phyloP scores from a whole-genome alignment of 2,888 invertebrate genomes.

The Cremastinae sp. region DNA sequence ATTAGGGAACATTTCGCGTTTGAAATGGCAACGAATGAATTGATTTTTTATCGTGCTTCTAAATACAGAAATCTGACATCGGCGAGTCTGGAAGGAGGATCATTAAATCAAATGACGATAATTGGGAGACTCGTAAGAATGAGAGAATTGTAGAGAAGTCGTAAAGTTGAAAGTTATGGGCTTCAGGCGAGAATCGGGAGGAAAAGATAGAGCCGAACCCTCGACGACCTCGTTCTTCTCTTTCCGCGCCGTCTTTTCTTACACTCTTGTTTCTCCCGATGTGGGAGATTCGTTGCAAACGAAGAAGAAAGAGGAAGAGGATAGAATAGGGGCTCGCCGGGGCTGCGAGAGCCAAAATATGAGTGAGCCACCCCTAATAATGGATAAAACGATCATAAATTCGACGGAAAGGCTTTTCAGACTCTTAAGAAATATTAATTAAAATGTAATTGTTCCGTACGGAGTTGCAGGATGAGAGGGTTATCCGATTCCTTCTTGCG shows the following conservation, averaged over 20 bases:
- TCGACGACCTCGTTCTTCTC: constrained; percentile 47
- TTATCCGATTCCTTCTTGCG: constrained; percentile 58
- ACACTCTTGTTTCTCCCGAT: constrained; percentile 32
- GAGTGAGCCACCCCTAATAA: constrained; percentile 74
- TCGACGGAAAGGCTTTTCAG: constrained; percentile 78
- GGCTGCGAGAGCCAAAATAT: constrained; percentile 20
- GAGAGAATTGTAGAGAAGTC: constrained; percentile 70
- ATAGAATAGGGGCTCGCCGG: constrained; percentile 24
- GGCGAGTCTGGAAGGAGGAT: constrained; percentile 66
- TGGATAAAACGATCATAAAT: constrained; percentile 81
- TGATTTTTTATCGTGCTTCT: neutral
- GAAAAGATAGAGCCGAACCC: constrained; percentile 65
- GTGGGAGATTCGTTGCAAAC: constrained; percentile 13
- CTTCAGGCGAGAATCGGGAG: constrained; percentile 76
- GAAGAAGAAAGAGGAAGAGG: constrained; percentile 1
- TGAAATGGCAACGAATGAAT: neutral
- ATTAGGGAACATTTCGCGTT: neutral
- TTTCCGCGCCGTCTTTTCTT: constrained; percentile 8
- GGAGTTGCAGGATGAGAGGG: constrained; percentile 70
- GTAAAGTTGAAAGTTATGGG: constrained; percentile 79
- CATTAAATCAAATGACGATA: constrained; percentile 74
- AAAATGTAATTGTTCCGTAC: constrained; percentile 80
- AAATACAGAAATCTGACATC: neutral
- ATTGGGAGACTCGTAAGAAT: constrained; percentile 66
- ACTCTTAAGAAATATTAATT: constrained; percentile 80